Evolutionary conservation across 1,140 invertebrate genomes (phyloP), one percentile per base, ranked within the genome.

Genomic region (Danaus melanippus): DNA sequence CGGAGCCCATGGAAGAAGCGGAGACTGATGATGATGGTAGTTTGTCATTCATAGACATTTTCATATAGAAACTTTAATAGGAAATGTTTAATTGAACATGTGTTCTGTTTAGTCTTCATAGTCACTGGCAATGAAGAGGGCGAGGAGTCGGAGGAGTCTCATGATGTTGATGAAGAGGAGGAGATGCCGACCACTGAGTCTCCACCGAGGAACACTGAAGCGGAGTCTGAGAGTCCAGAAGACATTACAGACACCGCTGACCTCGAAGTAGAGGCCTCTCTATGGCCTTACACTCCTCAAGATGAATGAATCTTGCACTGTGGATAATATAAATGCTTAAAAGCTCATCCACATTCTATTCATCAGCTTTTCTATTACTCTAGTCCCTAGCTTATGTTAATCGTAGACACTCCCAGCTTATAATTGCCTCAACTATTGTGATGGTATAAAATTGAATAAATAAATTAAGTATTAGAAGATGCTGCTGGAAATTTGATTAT

Each of bases 71-170:
- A 10, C 32, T 49, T 43, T 11, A 49, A 44, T 43, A 56, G 39
- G 0, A 53, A 47, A 49, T 10, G 41, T 11, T n/a, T 46, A 49
- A 42, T 42, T 40, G 40, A 17, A 47, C 42, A 11, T 12, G 46
- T 32, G 8, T 15, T 0, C 50, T 15, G 17, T 50, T 10, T 10
- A 54, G 58, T 55, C 42, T 60, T 54, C 32, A 59, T 59, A n/a
- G 52, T 58, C n/a, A 55, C 46, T 39, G 54, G 54, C 21, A 62
- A 62, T 39, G 60, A 62, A 2, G 60, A 62, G 8, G 51, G 40
- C 0, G 60, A 62, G 8, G 60, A 62, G 45, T 58, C 60, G 8
- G 59, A 61, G 32, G 59, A 61, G 17, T 61, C 59, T 2, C 54
- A 53, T 42, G 59, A 61, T 32, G 49, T 54, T 21, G 60, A 62